Percentiles rank a stretch among this genome's conserved stretches.
phyloP scores from a whole-genome alignment of 2,888 invertebrate genomes.

The Drosophila leonis region DNA sequence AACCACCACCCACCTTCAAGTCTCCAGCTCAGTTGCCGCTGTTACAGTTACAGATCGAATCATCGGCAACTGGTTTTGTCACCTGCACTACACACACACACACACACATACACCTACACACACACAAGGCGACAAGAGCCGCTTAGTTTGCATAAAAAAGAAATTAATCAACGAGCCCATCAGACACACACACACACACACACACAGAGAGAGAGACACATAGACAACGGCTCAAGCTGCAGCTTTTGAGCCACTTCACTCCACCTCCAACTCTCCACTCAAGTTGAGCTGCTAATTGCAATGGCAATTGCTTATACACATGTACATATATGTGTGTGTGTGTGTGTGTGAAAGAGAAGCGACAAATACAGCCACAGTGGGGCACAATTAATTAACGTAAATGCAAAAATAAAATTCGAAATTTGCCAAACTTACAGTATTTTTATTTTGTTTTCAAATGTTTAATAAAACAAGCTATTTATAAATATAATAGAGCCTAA shows the following conservation, averaged over 20 bases:
- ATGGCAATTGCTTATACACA: constrained; percentile 61
- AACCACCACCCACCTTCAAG: background rate
- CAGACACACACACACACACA: constrained; percentile 21
- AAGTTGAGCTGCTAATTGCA: constrained; percentile 81
- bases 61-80: constrained; percentile 72
- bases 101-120: background rate
- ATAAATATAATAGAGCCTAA: too few species aligned
- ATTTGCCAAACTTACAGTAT: too few species aligned
- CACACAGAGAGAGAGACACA: background rate
- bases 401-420: background rate
- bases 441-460: too few species aligned
- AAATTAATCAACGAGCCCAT: constrained; percentile 67
- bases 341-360: constrained; percentile 7
- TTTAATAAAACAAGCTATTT: too few species aligned
- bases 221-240: constrained; percentile 32
- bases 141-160: constrained; percentile 75
- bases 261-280: constrained; percentile 69
- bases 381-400: background rate
- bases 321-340: constrained; percentile 4
- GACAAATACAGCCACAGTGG: constrained; percentile 42
- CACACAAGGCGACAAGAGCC: constrained; percentile 40
- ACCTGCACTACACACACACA: constrained; percentile 53
- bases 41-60: constrained; percentile 53
- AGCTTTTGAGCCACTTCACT: constrained; percentile 56
- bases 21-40: background rate